Conservation (phyloP, 2,797 vertebrate genomes). For the Lacerta viridis region DNA sequence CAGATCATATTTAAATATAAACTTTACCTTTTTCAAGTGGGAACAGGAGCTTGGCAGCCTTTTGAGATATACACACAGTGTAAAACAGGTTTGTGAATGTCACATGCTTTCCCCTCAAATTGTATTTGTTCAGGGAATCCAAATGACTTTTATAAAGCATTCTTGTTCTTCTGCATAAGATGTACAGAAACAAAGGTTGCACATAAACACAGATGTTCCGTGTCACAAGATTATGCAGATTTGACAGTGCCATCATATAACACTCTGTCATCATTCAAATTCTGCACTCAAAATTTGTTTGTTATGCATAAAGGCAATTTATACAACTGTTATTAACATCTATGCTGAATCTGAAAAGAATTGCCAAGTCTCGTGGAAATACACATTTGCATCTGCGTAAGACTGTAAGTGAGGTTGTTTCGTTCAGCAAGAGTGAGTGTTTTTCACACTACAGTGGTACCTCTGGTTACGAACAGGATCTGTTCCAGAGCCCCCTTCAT, state of each 20-base stretch:
- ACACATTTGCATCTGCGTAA: slow-evolving; percentile 6
- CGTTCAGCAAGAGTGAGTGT: neutral
- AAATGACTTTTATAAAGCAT: slow-evolving; percentile 4
- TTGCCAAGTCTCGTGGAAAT: neutral
- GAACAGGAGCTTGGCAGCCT: slow-evolving; percentile 12
- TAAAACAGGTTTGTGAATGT: slow-evolving; percentile 22
- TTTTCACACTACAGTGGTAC: neutral
- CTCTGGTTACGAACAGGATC: too few species aligned
- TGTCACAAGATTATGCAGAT: slow-evolving; percentile 9
- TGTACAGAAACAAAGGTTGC: neutral
- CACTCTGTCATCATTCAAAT: neutral
- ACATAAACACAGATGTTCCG: neutral
- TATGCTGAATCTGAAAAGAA: slow-evolving; percentile 16
- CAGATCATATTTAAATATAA: neutral
- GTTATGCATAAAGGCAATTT: slow-evolving; percentile 25
- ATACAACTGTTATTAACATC: slow-evolving; percentile 1
- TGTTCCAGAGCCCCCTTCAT: too few species aligned
- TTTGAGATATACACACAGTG: neutral
- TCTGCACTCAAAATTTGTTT: slow-evolving; percentile 24
- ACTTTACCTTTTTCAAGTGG: slow-evolving; percentile 6
- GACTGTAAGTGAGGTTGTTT: neutral
- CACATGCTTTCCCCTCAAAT: slow-evolving; percentile 23
- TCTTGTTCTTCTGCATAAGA: neutral
- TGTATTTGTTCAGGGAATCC: neutral
- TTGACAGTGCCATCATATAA: neutral